These are phyloP conservation scores for Catharus ustulatus DNA, from an alignment of 2,797 vertebrate species.

Conservation along the genomic window DNA sequence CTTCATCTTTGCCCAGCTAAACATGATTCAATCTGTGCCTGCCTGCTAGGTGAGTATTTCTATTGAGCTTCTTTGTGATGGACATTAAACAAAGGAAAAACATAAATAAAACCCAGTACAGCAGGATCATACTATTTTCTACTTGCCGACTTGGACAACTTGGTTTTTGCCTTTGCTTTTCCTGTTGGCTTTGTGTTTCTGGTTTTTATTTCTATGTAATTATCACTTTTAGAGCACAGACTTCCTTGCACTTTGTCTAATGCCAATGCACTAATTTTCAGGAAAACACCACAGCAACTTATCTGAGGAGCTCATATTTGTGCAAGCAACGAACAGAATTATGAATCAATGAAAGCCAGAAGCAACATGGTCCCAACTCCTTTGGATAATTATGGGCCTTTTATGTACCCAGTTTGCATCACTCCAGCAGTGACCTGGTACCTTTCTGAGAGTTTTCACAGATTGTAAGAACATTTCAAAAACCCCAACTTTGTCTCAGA, in stretches of 20 bases:
- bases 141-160: background rate
- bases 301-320: background rate
- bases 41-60: background rate
- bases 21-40: background rate
- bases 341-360: background rate
- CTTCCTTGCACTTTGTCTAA: background rate
- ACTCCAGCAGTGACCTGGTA: background rate
- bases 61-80: background rate
- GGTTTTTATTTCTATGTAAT: background rate
- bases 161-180: background rate
- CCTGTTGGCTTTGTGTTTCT: background rate
- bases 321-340: background rate
- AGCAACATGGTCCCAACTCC: rapidly evolving
- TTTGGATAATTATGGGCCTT: background rate
- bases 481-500: background rate
- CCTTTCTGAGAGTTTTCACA: background rate
- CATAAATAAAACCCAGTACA: background rate
- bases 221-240: background rate
- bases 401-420: background rate
- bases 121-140: background rate
- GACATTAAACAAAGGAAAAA: background rate
- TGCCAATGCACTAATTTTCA: background rate
- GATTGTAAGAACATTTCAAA: background rate
- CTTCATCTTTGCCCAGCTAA: background rate
- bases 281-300: background rate